These are phyloP conservation scores for Aleadryas rufinucha DNA, from an alignment of 2,113 vertebrate genomes.

Conservation along the genomic window DNA sequence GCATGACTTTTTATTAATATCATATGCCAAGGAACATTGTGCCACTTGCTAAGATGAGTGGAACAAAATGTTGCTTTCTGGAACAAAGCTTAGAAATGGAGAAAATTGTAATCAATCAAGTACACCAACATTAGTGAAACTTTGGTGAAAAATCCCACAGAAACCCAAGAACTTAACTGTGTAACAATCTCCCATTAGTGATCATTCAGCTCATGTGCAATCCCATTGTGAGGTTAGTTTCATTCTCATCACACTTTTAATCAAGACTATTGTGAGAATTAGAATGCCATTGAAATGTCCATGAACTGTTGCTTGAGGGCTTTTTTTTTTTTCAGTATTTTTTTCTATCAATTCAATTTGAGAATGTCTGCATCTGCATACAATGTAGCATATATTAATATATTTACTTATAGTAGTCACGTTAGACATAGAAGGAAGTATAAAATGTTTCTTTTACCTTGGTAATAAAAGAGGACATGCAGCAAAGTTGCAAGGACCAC, in stretches of 20 bases:
- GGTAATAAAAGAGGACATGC: background rate
- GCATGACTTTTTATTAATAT: constrained; percentile 57
- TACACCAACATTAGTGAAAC: constrained; percentile 34
- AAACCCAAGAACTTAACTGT: background rate
- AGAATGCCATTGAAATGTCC: background rate
- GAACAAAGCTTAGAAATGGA: constrained; percentile 52
- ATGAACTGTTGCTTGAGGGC: background rate
- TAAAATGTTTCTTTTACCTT: constrained; percentile 5
- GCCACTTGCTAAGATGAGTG: constrained; percentile 51
- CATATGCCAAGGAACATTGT: constrained; percentile 41
- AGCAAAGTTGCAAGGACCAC: background rate
- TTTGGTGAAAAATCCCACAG: background rate
- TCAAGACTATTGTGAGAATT: constrained; percentile 24
- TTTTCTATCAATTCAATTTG: background rate
- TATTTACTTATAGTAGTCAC: background rate
- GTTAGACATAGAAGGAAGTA: background rate
- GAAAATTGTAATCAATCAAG: constrained; percentile 61
- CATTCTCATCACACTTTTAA: constrained; percentile 27
- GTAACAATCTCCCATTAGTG: background rate
- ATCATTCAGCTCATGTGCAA: constrained; percentile 33
- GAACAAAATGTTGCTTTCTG: constrained; percentile 61
- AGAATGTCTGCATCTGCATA: background rate
- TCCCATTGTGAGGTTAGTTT: background rate
- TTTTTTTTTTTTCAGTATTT: background rate
- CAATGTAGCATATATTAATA: background rate